Base-by-base conservation (phyloP, 2,113 vertebrate species). In the Okapia johnstoni region DNA sequence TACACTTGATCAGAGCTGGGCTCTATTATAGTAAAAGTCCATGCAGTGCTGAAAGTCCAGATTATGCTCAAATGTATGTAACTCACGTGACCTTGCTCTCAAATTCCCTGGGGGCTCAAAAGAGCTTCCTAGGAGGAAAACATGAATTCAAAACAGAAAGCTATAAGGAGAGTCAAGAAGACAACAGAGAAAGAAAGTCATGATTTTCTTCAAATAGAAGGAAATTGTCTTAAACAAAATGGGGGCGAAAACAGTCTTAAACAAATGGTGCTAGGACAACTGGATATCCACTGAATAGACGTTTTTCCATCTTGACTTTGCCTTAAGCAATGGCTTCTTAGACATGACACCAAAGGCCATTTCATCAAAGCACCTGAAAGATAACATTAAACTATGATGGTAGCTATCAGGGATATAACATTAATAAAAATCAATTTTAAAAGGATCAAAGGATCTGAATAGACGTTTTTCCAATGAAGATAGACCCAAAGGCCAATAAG, bases 121-220 rank as follows among this genome's bases (percentile, higher is more conserved):
- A 84, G 52, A 92, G 21, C 26, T 91, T 70, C 46, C 25, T 48
- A 76, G 52, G 76, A 83, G 33, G 36, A 86, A 93, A 96, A 55
- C 4, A 97, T n/a, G 86, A 96, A 77, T 81, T 85, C 21, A 92
- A 89, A 96, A 88, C 50, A 23, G 70, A 93, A 21, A 89, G 58
- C 66, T 66, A 52, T 25, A 77, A 83, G 19, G 23, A 58, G 0
- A 94, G 92, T 50, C 77, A 94, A 93, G 87, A 97, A 70, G 61
- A 95, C 40, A 28, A 33, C 85, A 94, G 63, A 58, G 7, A 86
- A 60, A 90, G 36, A 15, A 93, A 89, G 54, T n/a, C n/a, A 16
- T 15, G 1, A 79, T 40, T 61, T n/a, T n/a, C n/a, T n/a, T n/a
- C n/a, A n/a, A n/a, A n/a, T n/a, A n/a, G n/a, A n/a, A n/a, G n/a